Evolutionary conservation across 1,140 invertebrate species (phyloP).

Genomic region (Conopomorpha cramerella): DNA sequence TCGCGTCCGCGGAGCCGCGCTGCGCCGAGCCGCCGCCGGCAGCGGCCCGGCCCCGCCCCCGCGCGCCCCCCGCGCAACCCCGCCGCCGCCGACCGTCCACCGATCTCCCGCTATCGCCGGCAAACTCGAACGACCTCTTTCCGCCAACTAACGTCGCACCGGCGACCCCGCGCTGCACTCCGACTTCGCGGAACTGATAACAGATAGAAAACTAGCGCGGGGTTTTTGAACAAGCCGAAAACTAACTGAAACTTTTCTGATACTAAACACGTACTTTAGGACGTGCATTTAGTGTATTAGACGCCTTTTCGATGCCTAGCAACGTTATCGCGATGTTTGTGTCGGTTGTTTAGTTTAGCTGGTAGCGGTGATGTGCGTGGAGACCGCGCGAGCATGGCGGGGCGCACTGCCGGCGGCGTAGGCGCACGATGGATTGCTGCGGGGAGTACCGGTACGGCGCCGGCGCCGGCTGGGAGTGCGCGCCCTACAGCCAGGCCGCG

Average conservation of each 20-base stretch:
- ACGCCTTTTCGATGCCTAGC: no score
- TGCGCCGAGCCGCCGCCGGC: constrained; percentile 48
- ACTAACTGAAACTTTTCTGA: no score
- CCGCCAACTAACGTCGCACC: constrained; percentile 51
- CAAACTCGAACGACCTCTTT: constrained; percentile 57
- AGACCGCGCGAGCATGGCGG: constrained; percentile 17
- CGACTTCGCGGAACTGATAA: constrained; percentile 32
- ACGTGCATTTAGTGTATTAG: no score
- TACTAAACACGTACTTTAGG: no score
- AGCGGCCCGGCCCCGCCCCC: constrained; percentile 28
- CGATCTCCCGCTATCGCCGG: constrained; percentile 41
- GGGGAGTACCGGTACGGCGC: constrained; percentile 30
- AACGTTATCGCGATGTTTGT: no score
- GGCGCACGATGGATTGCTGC: constrained; percentile 44
- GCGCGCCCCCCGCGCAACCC: constrained; percentile 11
- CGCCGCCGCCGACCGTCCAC: constrained; percentile 8
- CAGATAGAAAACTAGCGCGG: no score
- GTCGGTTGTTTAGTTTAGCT: constrained; percentile 8
- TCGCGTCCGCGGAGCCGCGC: constrained; percentile 52
- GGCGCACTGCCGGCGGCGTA: constrained; percentile 37
- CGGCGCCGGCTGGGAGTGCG: constrained; percentile 23
- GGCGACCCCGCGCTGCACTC: constrained; percentile 43
- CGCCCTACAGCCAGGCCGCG: constrained; percentile 20
- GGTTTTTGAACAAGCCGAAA: no score
- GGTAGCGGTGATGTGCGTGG: constrained; percentile 26